phyloP scores from a whole-genome alignment of 2,797 vertebrate genomes.

The Odontamblyopus rebecca region DNA sequence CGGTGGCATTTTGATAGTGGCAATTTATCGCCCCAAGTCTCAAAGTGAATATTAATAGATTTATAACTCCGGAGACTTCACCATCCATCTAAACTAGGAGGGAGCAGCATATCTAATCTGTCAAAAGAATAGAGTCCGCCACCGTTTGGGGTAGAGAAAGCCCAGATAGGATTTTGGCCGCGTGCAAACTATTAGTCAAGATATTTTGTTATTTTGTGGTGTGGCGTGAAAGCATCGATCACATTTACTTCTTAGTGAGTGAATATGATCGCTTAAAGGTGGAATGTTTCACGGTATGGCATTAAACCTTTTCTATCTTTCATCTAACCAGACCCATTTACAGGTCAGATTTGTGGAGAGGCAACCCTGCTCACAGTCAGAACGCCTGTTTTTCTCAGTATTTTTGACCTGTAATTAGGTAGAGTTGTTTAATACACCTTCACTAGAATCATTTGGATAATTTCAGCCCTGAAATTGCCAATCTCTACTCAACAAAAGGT shows the following conservation, averaged over 20 bases:
- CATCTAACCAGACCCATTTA: too few relatives aligned
- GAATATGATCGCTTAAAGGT: neutral
- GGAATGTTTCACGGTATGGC: too few relatives aligned
- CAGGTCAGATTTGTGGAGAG: too few relatives aligned
- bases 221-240: constrained; percentile 4
- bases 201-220: constrained; percentile 13
- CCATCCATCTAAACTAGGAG: constrained; percentile 54
- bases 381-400: too few relatives aligned
- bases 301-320: too few relatives aligned
- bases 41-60: constrained; percentile 72
- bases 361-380: too few relatives aligned
- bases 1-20: constrained; percentile 50
- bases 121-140: constrained; percentile 40
- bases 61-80: constrained; percentile 55
- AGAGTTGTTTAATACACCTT: too few relatives aligned
- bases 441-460: too few relatives aligned
- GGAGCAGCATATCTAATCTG: constrained; percentile 46
- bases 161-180: constrained; percentile 14
- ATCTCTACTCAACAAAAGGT: too few relatives aligned
- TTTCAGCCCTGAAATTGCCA: too few relatives aligned
- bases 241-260: constrained; percentile 12
- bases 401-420: too few relatives aligned
- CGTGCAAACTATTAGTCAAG: constrained; percentile 1
- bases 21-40: constrained; percentile 56
- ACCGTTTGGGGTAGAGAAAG: constrained; percentile 18